Evolutionary conservation across 2,113 vertebrate genomes (phyloP).

Genomic region (Rhinolophus sinicus): DNA sequence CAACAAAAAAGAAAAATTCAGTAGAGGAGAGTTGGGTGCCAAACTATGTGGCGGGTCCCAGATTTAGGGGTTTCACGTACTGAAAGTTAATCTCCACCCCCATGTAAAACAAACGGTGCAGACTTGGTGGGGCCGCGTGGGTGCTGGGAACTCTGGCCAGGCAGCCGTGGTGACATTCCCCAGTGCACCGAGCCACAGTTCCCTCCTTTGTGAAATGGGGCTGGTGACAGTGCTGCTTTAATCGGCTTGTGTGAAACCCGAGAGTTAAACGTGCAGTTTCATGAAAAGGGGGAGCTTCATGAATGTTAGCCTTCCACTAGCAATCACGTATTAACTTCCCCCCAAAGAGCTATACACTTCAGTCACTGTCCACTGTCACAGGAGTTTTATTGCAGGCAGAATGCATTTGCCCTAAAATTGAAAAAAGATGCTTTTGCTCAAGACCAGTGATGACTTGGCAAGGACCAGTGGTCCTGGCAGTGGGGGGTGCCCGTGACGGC

Average conservation of each 20-base stretch:
- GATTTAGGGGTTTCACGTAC: not conserved
- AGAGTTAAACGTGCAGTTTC: too few relatives aligned
- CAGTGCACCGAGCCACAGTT: not conserved
- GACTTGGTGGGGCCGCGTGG: too few relatives aligned
- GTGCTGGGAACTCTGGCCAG: not conserved
- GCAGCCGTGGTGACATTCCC: not conserved
- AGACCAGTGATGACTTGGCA: not conserved
- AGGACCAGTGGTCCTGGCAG: too few relatives aligned
- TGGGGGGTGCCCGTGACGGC: not conserved
- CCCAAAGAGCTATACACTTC: not conserved
- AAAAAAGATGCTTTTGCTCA: not conserved
- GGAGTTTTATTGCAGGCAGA: not conserved
- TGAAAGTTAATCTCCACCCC: not conserved
- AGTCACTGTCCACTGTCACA: not conserved
- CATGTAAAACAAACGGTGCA: not conserved
- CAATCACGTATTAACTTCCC: not conserved
- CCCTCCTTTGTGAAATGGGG: not conserved
- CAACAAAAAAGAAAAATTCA: not conserved
- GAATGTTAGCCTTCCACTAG: not conserved
- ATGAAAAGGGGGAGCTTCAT: not conserved
- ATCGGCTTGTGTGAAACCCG: rapidly evolving
- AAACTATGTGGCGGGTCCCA: not conserved
- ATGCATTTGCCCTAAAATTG: not conserved
- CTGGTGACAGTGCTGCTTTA: not conserved
- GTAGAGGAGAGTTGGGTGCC: not conserved